Conservation (phyloP, 2,797 vertebrate genomes). For the Threskiornis aethiopicus region DNA sequence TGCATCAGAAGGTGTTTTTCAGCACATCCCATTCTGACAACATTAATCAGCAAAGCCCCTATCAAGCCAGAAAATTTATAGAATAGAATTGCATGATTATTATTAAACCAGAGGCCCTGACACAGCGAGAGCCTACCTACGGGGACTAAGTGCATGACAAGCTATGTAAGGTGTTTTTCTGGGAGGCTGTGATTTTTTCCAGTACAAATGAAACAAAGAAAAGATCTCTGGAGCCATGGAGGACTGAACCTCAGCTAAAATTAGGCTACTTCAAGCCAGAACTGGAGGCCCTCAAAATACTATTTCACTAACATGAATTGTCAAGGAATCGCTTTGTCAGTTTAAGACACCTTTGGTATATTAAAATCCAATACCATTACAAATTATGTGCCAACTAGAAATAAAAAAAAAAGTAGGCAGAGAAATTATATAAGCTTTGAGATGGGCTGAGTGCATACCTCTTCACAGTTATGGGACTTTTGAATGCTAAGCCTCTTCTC, state of each 20-base stretch:
- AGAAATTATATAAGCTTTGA: background rate
- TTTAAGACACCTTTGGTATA: background rate
- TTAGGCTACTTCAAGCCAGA: background rate
- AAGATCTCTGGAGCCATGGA: background rate
- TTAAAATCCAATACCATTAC: background rate
- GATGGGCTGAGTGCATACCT: background rate
- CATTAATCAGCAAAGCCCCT: slow-evolving; percentile 22
- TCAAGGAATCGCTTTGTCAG: background rate
- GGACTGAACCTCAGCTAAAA: background rate
- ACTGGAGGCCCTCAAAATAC: background rate
- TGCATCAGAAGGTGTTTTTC: slow-evolving; percentile 50
- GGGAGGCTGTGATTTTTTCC: background rate
- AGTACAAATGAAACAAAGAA: background rate
- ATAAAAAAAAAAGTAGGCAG: background rate
- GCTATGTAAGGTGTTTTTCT: background rate
- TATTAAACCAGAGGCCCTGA: slow-evolving; percentile 18
- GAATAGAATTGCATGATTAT: background rate
- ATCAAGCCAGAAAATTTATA: slow-evolving; percentile 8
- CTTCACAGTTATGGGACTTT: background rate
- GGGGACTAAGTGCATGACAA: background rate
- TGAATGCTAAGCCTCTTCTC: background rate
- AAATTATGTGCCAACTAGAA: background rate
- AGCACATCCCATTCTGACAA: slow-evolving; percentile 22
- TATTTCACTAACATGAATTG: background rate
- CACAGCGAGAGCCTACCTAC: background rate